Percentiles rank a stretch among this genome's conserved stretches.
These are phyloP conservation scores for Vanessa tameamea DNA, from an alignment of 1,140 invertebrate species.

Conservation along the genomic window DNA sequence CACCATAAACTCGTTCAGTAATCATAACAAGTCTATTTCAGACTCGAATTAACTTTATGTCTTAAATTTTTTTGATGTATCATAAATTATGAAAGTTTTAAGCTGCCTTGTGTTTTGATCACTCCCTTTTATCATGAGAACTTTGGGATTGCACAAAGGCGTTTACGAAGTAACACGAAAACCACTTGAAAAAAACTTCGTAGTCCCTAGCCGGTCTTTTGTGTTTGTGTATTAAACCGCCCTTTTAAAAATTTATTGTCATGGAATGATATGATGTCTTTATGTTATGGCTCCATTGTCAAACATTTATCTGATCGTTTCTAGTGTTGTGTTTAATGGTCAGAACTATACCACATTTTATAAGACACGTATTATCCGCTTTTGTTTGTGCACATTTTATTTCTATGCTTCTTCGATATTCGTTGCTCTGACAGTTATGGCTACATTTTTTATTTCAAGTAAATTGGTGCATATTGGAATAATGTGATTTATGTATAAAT, in stretches of 20 bases:
- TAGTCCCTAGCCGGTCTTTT: slow-evolving; percentile 60
- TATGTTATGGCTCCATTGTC: slow-evolving; percentile 73
- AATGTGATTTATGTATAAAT: too few species aligned
- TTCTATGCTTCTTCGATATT: slow-evolving; percentile 41
- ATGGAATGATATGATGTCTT: slow-evolving; percentile 78
- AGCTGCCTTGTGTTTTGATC: slow-evolving; percentile 68
- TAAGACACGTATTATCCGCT: slow-evolving; percentile 34
- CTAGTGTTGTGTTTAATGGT: slow-evolving; percentile 67
- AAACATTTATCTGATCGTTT: slow-evolving; percentile 74
- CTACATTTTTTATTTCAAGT: slow-evolving; percentile 32
- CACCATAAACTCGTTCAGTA: slow-evolving; percentile 9
- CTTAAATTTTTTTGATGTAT: slow-evolving; percentile 37
- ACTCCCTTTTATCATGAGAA: slow-evolving; percentile 70
- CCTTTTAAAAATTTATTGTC: slow-evolving; percentile 74
- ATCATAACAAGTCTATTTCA: slow-evolving; percentile 17
- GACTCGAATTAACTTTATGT: slow-evolving; percentile 9
- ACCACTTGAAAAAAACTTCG: slow-evolving; percentile 63
- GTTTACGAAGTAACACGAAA: slow-evolving; percentile 49
- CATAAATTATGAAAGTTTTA: slow-evolving; percentile 51
- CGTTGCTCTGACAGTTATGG: slow-evolving; percentile 43
- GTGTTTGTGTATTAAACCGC: slow-evolving; percentile 70
- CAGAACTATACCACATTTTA: slow-evolving; percentile 47
- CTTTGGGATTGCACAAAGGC: slow-evolving; percentile 57
- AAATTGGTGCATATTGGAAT: slow-evolving; percentile 29
- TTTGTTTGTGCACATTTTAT: slow-evolving; percentile 41